phyloP scores from a whole-genome alignment of 2,888 invertebrate species.

The Bombylius major region DNA sequence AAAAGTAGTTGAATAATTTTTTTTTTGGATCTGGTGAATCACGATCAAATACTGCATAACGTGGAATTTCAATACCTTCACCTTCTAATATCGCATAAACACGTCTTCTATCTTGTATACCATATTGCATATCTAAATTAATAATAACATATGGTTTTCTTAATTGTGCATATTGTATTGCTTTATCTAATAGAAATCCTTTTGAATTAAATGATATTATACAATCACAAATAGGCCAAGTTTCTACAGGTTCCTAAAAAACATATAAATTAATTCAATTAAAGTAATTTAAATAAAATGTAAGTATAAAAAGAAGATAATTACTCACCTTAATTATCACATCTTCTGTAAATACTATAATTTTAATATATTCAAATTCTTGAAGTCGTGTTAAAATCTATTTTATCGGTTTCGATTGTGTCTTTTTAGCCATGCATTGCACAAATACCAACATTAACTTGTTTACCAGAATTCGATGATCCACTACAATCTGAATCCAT shows the following conservation, averaged over 20 bases:
- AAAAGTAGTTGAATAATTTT: constrained; percentile 22
- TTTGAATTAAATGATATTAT: constrained; percentile 96
- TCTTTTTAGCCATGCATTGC: constrained; percentile 99
- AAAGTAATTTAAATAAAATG: not conserved
- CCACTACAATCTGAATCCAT: constrained; percentile 47
- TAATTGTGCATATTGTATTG: constrained; percentile 87
- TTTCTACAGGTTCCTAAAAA: constrained; percentile 77
- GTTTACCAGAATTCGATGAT: constrained; percentile 53
- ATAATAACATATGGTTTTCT: constrained; percentile 95
- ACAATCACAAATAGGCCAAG: constrained; percentile 97
- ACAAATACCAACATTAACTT: constrained; percentile 95
- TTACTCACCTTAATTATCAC: constrained; percentile 84
- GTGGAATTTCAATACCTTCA: constrained; percentile 94
- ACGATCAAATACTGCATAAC: constrained; percentile 92
- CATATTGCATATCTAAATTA: constrained; percentile 96
- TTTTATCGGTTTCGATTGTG: constrained; percentile 98
- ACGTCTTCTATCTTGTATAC: constrained; percentile 85
- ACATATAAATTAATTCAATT: constrained; percentile 5
- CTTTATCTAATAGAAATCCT: constrained; percentile 96
- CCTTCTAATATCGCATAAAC: constrained; percentile 89
- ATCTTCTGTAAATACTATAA: constrained; percentile 90
- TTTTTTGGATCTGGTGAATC: constrained; percentile 85
- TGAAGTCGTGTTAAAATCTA: constrained; percentile 92
- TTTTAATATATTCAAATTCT: constrained; percentile 92
- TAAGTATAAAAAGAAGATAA: too few relatives aligned